Conservation (phyloP, 2,888 invertebrate species). For the Diaprepes abbreviatus region DNA sequence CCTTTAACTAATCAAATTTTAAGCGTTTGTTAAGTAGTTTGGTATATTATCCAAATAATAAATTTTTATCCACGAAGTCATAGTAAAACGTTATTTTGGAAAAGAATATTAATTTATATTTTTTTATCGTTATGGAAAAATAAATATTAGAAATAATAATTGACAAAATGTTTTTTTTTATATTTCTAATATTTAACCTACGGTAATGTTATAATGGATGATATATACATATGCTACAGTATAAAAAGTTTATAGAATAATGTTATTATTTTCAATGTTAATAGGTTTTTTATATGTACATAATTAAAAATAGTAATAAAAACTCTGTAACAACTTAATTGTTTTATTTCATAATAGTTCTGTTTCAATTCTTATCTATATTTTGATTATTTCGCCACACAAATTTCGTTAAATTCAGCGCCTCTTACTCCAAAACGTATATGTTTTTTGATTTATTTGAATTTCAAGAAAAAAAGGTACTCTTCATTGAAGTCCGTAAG, state of each 20-base stretch:
- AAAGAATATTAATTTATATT: background rate
- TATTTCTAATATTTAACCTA: background rate
- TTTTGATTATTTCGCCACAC: too few relatives aligned
- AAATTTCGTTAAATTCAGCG: too few relatives aligned
- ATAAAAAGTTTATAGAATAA: constrained; percentile 6
- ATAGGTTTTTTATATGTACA: constrained; percentile 13
- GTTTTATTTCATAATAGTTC: too few relatives aligned
- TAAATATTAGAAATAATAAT: background rate
- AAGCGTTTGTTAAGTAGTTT: background rate
- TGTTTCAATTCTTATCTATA: too few relatives aligned
- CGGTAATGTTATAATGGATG: background rate
- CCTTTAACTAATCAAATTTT: background rate
- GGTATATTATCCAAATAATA: background rate
- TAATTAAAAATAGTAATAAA: constrained; percentile 9
- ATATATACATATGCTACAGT: background rate
- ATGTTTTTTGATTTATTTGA: too few relatives aligned
- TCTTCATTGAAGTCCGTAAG: too few relatives aligned
- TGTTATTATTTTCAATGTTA: constrained; percentile 14
- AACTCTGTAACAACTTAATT: background rate
- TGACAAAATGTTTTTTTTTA: background rate
- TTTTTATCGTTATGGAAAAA: background rate
- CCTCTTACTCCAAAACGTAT: too few relatives aligned
- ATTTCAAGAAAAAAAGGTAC: too few relatives aligned
- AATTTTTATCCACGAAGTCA: background rate
- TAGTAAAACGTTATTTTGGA: background rate